Evolutionary conservation across 2,888 invertebrate genomes (phyloP).

Genomic region (Dusona sp.): DNA sequence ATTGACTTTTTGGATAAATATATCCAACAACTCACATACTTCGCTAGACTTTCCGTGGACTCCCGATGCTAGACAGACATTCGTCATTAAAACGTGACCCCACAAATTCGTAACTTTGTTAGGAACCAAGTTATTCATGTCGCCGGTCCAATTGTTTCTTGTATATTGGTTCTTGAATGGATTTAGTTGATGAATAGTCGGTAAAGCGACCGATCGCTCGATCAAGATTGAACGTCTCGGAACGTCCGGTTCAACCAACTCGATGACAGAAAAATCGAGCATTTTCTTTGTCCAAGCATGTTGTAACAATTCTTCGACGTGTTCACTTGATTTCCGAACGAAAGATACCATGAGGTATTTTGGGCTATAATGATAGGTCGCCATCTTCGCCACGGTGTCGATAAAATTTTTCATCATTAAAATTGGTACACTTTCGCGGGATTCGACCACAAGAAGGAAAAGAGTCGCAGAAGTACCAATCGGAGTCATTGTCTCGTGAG

Average conservation of each 20-base stretch:
- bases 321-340: too few species aligned
- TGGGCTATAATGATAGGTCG: constrained; percentile 51
- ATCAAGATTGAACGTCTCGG: background rate
- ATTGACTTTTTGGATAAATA: constrained; percentile 41
- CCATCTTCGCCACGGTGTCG: constrained; percentile 33
- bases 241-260: constrained; percentile 38
- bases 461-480: constrained; percentile 27
- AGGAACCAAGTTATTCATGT: constrained; percentile 57
- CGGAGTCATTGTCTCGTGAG: background rate
- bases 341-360: too few species aligned
- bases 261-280: constrained; percentile 63
- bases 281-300: constrained; percentile 28
- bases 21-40: background rate
- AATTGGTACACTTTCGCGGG: background rate
- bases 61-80: too few species aligned
- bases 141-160: background rate
- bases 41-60: constrained; percentile 6
- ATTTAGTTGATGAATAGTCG: constrained; percentile 66
- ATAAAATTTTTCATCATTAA: background rate
- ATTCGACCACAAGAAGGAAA: constrained; percentile 22
- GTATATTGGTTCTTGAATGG: too few species aligned
- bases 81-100: constrained; percentile 53
- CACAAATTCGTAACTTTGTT: constrained; percentile 69
- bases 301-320: too few species aligned
- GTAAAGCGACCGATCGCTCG: background rate